Evolutionary conservation across 30 jellyfish, hydroid and myxozoan species (phyloP), one percentile per base, ranked within the genome.

Genomic region (Aurelia aurita): DNA sequence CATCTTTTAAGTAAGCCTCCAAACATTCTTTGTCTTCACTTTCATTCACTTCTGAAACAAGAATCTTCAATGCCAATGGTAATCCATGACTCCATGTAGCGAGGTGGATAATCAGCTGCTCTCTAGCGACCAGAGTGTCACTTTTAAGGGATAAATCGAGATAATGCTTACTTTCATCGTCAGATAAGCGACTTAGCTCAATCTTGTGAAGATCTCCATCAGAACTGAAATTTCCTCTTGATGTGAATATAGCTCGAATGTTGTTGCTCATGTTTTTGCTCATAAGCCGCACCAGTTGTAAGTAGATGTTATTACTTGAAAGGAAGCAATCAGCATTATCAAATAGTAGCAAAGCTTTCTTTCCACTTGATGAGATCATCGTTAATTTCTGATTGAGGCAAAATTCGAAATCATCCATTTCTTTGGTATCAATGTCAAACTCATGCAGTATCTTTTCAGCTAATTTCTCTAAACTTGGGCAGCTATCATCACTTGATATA

Each of bases 281-380:
- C 6, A 72, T 49, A 16, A 32, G 53, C n/a, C 84, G 20, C 46
- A 21, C 21, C 19, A 72, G 35, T 39, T 72, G 55, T 9, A 16
- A 20, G 26, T n/a, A 55, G 35, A 69, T 43, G 59, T 59, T 25
- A 9, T 21, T 22, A 22, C 1, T 35, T 72, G 84, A 39, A 25
- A 49, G 22, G 55, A 72, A 25, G 45, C 28, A 45, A 72, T 72
- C 84, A 20, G 84, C 84, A 49, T 72, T 72, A 49, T 72, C 84
- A 49, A 72, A 72, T 0, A 72, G 28, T 21, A 72, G 34, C 55
- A 72, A 25, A n/a, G 84, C 84, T 13, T 25, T 46, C 62, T 47
- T 72, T 0, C 67, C 26, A 8, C 16, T 47, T 11, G 84, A 54
- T n/a, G 84, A 45, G 43, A 72, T 72, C 29, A 0, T 35, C 9